phyloP scores from a whole-genome alignment of 2,113 vertebrate species.

The Eublepharis macularius region DNA sequence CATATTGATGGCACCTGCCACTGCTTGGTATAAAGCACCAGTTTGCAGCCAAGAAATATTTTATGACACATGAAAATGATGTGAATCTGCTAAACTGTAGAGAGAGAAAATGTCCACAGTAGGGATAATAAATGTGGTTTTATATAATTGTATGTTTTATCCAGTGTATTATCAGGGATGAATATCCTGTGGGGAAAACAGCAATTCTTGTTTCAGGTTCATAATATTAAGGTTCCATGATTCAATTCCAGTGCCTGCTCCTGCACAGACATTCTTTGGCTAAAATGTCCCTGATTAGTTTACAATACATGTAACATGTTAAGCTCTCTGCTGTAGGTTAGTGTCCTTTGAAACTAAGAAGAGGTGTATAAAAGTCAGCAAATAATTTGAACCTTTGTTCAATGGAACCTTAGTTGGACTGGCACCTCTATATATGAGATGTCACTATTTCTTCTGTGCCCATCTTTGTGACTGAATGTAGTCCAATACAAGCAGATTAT shows the following conservation, averaged over 20 bases:
- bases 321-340: neutral
- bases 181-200: neutral
- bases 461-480: too few relatives aligned
- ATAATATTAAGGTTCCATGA: neutral
- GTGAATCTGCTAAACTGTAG: neutral
- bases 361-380: neutral
- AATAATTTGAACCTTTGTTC: neutral
- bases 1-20: neutral
- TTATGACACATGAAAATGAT: neutral
- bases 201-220: neutral
- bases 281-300: neutral
- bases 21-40: accelerated
- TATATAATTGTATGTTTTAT: neutral
- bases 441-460: too few relatives aligned
- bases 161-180: neutral
- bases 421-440: too few relatives aligned
- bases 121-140: neutral
- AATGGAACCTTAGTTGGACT: too few relatives aligned
- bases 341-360: neutral
- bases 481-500: neutral
- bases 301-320: neutral
- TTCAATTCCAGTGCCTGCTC: accelerated
- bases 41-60: neutral
- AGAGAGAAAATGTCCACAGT: accelerated
- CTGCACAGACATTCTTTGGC: accelerated